These are phyloP conservation scores for Mormyrops attenuatus DNA, from an alignment of 2,797 vertebrate genomes.

Conservation along the genomic window DNA sequence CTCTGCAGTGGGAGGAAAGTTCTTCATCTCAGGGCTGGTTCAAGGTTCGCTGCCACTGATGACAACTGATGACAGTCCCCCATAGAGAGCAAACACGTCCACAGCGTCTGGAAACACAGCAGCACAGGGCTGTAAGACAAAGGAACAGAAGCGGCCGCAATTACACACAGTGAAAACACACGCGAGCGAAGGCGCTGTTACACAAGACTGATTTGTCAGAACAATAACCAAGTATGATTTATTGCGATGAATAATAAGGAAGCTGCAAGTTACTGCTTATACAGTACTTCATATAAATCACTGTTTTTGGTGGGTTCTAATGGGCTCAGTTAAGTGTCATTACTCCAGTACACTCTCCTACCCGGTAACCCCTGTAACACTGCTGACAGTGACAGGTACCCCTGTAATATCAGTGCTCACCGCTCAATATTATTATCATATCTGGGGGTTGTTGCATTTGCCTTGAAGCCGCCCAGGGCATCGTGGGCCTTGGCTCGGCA, in stretches of 20 bases:
- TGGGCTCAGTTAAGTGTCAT: not conserved
- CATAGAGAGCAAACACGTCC: conserved; percentile 47
- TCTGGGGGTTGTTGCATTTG: not conserved
- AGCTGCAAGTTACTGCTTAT: not conserved
- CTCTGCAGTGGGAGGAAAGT: conserved; percentile 43
- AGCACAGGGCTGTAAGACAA: conserved; percentile 7
- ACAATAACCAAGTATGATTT: not conserved
- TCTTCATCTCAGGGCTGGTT: conserved; percentile 64
- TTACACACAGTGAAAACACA: not conserved
- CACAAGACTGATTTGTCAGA: not conserved
- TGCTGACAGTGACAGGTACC: not conserved
- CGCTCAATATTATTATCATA: not conserved
- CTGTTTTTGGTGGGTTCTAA: not conserved
- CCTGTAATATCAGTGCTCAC: not conserved
- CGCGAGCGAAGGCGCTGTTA: too few relatives aligned
- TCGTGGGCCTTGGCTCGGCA: not conserved
- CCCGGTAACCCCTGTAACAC: not conserved
- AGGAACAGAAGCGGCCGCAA: conserved; percentile 1
- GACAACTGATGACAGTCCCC: conserved; percentile 62
- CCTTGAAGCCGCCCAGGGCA: not conserved
- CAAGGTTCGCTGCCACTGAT: conserved; percentile 63
- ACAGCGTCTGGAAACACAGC: conserved; percentile 33
- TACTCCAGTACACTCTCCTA: not conserved
- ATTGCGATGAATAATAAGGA: not conserved
- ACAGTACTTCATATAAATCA: not conserved